phyloP scores from a whole-genome alignment of 2,113 vertebrate species.

The Prunella himalayana region DNA sequence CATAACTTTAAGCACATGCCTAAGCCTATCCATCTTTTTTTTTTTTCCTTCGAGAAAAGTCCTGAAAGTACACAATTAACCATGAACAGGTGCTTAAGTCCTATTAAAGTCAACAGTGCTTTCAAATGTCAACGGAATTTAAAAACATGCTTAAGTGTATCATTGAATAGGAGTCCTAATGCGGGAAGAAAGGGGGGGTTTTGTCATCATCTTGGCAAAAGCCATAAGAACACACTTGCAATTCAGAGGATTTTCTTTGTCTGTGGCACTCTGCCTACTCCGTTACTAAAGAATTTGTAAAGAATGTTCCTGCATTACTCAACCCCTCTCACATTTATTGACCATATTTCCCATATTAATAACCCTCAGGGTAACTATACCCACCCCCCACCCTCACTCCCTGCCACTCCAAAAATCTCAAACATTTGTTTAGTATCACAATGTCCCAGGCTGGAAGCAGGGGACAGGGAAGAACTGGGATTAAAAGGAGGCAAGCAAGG shows the following conservation, averaged over 20 bases:
- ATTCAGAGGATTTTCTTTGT: slow-evolving; percentile 58
- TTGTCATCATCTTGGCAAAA: slow-evolving; percentile 50
- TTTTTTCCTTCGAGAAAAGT: background rate
- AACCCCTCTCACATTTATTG: slow-evolving; percentile 42
- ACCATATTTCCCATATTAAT: slow-evolving; percentile 62
- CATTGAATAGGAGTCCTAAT: slow-evolving; percentile 31
- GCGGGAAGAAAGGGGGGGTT: slow-evolving; percentile 22
- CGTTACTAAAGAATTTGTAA: slow-evolving; percentile 29
- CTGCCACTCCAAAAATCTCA: slow-evolving; percentile 22
- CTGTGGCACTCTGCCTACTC: slow-evolving; percentile 35
- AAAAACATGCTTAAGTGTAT: slow-evolving; percentile 59
- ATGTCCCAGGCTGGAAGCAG: background rate
- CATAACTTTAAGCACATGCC: slow-evolving; percentile 62
- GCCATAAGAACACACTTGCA: slow-evolving; percentile 52
- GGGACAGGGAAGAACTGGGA: background rate
- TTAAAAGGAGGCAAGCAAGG: background rate
- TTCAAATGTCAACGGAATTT: slow-evolving; percentile 52
- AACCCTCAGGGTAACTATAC: background rate
- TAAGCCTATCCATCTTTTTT: background rate
- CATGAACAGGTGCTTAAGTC: slow-evolving; percentile 62
- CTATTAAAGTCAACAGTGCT: slow-evolving; percentile 61
- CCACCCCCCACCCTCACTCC: background rate
- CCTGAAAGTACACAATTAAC: slow-evolving; percentile 57
- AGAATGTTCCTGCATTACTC: slow-evolving; percentile 51
- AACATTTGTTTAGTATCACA: slow-evolving; percentile 23